Conservation (phyloP, 2,888 invertebrate genomes). For the Cyclophora albipunctata region DNA sequence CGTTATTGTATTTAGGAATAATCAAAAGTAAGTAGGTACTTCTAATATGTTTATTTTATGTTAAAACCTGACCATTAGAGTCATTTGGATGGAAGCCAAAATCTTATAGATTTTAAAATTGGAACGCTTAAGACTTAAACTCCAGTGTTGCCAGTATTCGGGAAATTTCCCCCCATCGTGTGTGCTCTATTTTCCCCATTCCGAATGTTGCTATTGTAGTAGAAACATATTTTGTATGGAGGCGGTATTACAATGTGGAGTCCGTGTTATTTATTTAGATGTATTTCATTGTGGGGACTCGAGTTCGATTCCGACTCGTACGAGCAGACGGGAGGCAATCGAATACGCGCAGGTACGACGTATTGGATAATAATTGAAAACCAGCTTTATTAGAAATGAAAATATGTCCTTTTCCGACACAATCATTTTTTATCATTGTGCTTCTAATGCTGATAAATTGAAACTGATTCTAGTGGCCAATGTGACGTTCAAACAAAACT, state of each 20-base stretch:
- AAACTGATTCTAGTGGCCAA: conserved; percentile 29
- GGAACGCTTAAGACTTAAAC: conserved; percentile 15
- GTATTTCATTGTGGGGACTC: conserved; percentile 52
- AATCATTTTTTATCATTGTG: no score
- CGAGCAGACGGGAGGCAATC: conserved; percentile 56
- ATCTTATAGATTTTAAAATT: conserved; percentile 32
- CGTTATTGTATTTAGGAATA: no score
- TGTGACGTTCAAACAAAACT: conserved; percentile 30
- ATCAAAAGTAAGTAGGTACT: no score
- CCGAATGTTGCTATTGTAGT: conserved; percentile 44
- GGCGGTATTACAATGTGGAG: conserved; percentile 55
- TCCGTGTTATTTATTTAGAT: conserved; percentile 69
- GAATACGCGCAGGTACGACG: conserved; percentile 31
- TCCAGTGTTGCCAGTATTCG: conserved; percentile 41
- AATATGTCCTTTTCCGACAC: conserved; percentile 15
- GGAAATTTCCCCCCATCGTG: conserved; percentile 49
- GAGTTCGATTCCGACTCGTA: conserved; percentile 46
- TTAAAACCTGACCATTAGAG: no score
- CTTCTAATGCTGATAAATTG: conserved; percentile 11
- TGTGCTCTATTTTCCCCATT: conserved; percentile 54
- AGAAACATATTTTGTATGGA: conserved; percentile 65
- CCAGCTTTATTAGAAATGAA: conserved; percentile 36
- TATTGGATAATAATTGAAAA: conserved; percentile 63
- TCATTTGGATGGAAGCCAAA: no score
- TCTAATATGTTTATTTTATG: no score